phyloP scores from a whole-genome alignment of 2,888 invertebrate genomes.

The Dilophus febrilis region DNA sequence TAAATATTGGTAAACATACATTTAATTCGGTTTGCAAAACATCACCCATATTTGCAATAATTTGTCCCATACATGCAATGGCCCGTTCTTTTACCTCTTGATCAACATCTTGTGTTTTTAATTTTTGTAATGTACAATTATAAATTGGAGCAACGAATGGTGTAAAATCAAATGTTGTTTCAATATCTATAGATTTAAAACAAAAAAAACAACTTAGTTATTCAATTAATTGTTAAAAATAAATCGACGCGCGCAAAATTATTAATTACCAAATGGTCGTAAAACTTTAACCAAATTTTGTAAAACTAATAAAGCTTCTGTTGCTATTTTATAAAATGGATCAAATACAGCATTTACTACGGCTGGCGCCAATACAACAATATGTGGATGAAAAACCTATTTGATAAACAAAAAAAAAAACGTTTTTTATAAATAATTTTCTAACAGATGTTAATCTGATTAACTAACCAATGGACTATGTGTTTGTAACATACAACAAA shows the following conservation, averaged over 20 bases:
- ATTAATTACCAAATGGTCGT: constrained; percentile 55
- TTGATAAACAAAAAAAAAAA: constrained; percentile 31
- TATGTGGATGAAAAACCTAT: constrained; percentile 64
- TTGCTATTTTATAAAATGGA: constrained; percentile 96
- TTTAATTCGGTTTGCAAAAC: constrained; percentile 60
- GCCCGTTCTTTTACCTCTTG: constrained; percentile 98
- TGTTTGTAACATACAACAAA: constrained; percentile 32
- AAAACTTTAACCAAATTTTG: constrained; percentile 91
- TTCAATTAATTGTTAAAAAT: neutral
- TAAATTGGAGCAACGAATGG: constrained; percentile 70
- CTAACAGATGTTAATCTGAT: neutral
- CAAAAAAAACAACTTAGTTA: neutral
- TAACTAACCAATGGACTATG: constrained; percentile 22
- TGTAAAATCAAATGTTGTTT: constrained; percentile 49
- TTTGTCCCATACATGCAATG: constrained; percentile 91
- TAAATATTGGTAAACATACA: constrained; percentile 80
- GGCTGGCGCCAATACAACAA: constrained; percentile 61
- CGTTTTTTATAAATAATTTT: neutral
- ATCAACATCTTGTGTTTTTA: constrained; percentile 92
- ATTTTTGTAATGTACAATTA: constrained; percentile 63
- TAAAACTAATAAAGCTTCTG: constrained; percentile 83
- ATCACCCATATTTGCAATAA: constrained; percentile 84
- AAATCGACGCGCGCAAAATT: too few relatives aligned
- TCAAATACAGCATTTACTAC: constrained; percentile 83
- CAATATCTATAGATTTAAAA: constrained; percentile 15